These are phyloP conservation scores for Rattus norvegicus DNA, from an alignment of 2,113 vertebrate genomes.

Conservation along the genomic window GRCr8 NC_086033.1:77933501-77934000, in stretches of 20 bases:
- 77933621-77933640: neutral
- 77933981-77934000: neutral
- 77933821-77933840: neutral
- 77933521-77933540: too few relatives aligned
- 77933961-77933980: neutral
- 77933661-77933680: neutral
- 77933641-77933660: neutral
- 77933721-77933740: neutral
- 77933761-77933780: constrained; percentile 27
- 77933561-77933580: neutral
- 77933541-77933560: too few relatives aligned
- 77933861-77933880: neutral
- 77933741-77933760: neutral
- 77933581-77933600: neutral
- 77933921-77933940: neutral
- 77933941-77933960: neutral
- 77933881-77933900: neutral
- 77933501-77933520: too few relatives aligned
- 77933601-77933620: neutral
- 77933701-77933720: neutral
- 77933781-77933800: neutral
- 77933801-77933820: neutral
- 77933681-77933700: neutral
- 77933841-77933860: neutral
- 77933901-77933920: neutral